Conservation (phyloP, 2,797 vertebrate species). For the Buceros bicornis region DNA sequence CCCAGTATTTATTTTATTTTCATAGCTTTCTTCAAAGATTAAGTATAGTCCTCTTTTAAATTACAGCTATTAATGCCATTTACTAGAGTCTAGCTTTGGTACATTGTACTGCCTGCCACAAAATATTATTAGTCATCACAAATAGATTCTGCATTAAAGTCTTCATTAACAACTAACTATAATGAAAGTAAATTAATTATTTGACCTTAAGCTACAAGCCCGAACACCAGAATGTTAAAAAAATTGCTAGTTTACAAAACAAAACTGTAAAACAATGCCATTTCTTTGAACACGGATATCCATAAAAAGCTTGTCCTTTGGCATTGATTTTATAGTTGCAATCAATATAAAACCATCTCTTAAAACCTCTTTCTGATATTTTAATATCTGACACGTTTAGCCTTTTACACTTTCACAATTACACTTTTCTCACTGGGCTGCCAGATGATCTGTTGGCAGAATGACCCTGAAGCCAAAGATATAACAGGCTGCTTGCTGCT, state of each 20-base stretch:
- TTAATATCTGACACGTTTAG: background rate
- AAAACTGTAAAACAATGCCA: background rate
- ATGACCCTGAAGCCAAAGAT: conserved; percentile 41
- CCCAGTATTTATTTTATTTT: background rate
- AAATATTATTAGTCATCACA: background rate
- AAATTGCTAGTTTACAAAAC: background rate
- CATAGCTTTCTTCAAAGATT: background rate
- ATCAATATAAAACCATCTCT: background rate
- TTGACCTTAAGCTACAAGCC: background rate
- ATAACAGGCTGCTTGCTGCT: conserved; percentile 13
- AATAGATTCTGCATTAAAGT: background rate
- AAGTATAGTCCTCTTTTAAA: background rate
- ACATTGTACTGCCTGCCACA: background rate
- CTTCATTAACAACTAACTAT: background rate
- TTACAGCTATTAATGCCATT: background rate
- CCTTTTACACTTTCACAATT: background rate
- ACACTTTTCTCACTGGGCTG: conserved; percentile 2
- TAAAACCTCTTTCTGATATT: background rate
- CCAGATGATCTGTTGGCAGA: conserved; percentile 15
- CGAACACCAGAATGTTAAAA: background rate
- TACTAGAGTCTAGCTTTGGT: background rate
- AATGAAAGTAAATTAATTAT: background rate
- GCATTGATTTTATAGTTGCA: conserved; percentile 4
- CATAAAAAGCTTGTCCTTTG: background rate
- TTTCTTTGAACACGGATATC: background rate